Evolutionary conservation across 2,797 vertebrate genomes (phyloP).

Genomic region (Chiloscyllium punctatum): DNA sequence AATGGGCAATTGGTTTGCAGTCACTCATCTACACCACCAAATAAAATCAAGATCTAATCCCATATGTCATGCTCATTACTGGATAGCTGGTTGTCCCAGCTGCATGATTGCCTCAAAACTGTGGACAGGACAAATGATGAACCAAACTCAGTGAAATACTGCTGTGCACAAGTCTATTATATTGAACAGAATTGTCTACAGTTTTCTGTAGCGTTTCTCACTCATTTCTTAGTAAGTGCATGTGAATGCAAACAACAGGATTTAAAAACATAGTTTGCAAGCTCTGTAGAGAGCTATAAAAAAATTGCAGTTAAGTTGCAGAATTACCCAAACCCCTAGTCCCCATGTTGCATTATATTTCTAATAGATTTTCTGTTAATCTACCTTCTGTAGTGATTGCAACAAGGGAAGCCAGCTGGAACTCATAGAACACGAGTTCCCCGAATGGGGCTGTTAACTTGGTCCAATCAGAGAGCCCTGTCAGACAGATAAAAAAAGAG

Average conservation of each 20-base stretch:
- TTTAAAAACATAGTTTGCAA: not conserved
- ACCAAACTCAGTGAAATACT: not conserved
- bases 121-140: not conserved
- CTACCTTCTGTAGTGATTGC: no score
- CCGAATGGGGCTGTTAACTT: no score
- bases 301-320: not conserved
- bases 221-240: not conserved
- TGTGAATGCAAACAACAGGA: not conserved
- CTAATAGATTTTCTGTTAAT: not conserved
- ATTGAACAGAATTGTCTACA: not conserved
- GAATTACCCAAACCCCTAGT: not conserved
- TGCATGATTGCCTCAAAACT: not conserved
- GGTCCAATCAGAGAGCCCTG: no score
- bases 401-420: no score
- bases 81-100: not conserved
- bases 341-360: not conserved
- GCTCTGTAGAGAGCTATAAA: not conserved
- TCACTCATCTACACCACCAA: not conserved
- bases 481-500: no score
- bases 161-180: not conserved
- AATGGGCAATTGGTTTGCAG: not conserved
- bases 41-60: not conserved
- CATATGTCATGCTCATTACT: not conserved
- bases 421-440: no score
- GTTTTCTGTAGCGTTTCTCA: not conserved